A percentile compares a stretch with the other conserved stretches of the same genome.
Evolutionary conservation across 2,113 vertebrate genomes (phyloP).

Genomic region (Heterotis niloticus): DNA sequence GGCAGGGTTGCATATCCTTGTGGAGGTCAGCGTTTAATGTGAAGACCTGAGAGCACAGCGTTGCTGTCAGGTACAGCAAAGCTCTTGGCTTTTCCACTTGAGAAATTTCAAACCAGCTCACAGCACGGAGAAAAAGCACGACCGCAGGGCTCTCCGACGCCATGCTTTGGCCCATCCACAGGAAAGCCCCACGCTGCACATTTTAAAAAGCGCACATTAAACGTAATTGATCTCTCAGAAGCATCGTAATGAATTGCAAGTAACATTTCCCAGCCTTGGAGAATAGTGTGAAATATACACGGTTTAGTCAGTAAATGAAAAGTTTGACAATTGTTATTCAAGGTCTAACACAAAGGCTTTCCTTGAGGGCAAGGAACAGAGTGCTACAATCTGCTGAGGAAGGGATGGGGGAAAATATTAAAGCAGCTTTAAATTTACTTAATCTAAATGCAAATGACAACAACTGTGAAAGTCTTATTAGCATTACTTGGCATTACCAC

Average conservation of each 20-base stretch:
- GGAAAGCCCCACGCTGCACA: not conserved
- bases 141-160: not conserved
- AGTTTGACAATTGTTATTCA: slow-evolving; percentile 11
- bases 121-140: not conserved
- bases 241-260: slow-evolving; percentile 4
- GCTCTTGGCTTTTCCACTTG: not conserved
- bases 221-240: slow-evolving; percentile 11
- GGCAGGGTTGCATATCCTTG: not conserved
- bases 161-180: not conserved
- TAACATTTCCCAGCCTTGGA: not conserved
- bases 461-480: slow-evolving; percentile 22
- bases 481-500: slow-evolving; percentile 25
- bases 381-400: not conserved
- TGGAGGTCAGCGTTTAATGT: not conserved
- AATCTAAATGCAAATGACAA: slow-evolving; percentile 32
- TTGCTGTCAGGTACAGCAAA: no score
- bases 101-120: not conserved
- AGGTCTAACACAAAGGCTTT: not conserved
- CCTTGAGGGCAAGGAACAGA: slow-evolving; percentile 8
- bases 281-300: not conserved
- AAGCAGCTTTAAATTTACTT: slow-evolving; percentile 20
- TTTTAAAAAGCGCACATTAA: slow-evolving; percentile 8
- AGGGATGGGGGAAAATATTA: not conserved
- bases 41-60: not conserved
- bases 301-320: not conserved